Conservation (phyloP, 2,113 vertebrate species). For the Vulpes ferrilata region DNA sequence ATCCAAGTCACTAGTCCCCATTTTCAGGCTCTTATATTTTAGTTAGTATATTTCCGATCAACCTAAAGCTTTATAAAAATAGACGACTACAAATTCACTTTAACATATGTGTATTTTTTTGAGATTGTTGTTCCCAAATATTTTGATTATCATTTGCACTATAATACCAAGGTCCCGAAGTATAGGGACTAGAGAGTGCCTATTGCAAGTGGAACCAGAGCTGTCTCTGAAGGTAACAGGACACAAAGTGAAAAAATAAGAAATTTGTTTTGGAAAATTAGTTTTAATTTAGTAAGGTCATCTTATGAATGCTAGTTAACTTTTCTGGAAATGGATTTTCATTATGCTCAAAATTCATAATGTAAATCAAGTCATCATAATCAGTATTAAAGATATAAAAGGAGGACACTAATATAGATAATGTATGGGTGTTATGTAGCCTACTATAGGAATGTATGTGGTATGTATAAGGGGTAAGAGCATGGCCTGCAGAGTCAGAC, state of each 20-base stretch:
- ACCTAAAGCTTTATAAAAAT: constrained; percentile 54
- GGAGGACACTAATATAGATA: not conserved
- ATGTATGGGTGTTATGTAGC: not conserved
- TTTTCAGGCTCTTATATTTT: not conserved
- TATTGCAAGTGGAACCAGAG: not conserved
- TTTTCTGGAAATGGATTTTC: constrained; percentile 34
- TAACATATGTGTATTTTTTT: constrained; percentile 9
- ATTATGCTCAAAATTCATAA: not conserved
- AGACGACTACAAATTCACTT: not conserved
- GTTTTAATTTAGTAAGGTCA: constrained; percentile 18
- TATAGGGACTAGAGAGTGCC: not conserved
- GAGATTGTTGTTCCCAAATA: constrained; percentile 41
- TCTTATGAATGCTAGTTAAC: not conserved
- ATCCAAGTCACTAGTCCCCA: not conserved
- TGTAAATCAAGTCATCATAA: not conserved
- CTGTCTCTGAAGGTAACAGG: not conserved
- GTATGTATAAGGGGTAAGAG: not conserved
- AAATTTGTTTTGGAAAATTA: not conserved
- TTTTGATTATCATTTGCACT: not conserved
- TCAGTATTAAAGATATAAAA: not conserved
- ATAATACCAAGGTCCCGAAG: not conserved
- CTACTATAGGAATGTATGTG: not conserved
- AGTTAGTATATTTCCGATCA: constrained; percentile 54
- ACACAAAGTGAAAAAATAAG: not conserved
- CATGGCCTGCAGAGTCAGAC: not conserved